Percentiles rank a stretch among this genome's conserved stretches.
phyloP scores from a whole-genome alignment of 2,797 vertebrate genomes.

The Eidolon dupreanum region DNA sequence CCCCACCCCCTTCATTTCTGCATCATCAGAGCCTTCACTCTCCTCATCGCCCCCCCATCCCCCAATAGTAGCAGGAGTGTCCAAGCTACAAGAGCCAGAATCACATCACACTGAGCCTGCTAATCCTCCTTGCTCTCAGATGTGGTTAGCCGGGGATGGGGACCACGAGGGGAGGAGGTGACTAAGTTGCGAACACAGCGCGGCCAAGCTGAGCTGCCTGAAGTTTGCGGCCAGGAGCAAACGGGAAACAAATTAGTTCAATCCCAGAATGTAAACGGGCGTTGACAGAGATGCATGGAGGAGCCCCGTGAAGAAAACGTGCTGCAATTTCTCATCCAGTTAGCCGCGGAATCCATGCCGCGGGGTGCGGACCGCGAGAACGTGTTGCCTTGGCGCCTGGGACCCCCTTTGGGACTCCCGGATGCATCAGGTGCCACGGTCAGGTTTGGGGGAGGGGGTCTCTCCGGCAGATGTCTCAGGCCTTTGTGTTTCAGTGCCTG shows the following conservation, averaged over 20 bases:
- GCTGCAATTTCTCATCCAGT: conserved; percentile 83
- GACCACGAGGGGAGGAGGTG: conserved; percentile 67
- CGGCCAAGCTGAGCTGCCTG: conserved; percentile 90
- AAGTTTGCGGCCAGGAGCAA: conserved; percentile 94
- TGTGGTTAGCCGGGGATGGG: conserved; percentile 89
- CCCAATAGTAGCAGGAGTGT: conserved; percentile 35
- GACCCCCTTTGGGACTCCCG: neutral
- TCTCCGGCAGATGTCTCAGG: neutral
- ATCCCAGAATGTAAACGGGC: conserved; percentile 86
- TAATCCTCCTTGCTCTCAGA: conserved; percentile 94
- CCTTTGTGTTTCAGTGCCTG: accelerated
- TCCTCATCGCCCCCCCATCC: conserved; percentile 50
- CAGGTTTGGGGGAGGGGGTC: neutral
- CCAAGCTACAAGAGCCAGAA: conserved; percentile 73
- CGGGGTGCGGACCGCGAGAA: accelerated
- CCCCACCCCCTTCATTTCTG: conserved; percentile 78
- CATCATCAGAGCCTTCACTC: conserved; percentile 64
- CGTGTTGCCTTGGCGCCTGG: neutral
- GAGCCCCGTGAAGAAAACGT: conserved; percentile 80
- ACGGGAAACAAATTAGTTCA: conserved; percentile 94
- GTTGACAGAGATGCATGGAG: conserved; percentile 86
- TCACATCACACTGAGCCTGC: conserved; percentile 91
- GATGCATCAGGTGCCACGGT: neutral
- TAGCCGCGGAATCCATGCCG: conserved; percentile 73
- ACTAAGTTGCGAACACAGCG: conserved; percentile 90